Evolutionary conservation across 2,888 invertebrate species (phyloP).

Genomic region (Julus scanicus): DNA sequence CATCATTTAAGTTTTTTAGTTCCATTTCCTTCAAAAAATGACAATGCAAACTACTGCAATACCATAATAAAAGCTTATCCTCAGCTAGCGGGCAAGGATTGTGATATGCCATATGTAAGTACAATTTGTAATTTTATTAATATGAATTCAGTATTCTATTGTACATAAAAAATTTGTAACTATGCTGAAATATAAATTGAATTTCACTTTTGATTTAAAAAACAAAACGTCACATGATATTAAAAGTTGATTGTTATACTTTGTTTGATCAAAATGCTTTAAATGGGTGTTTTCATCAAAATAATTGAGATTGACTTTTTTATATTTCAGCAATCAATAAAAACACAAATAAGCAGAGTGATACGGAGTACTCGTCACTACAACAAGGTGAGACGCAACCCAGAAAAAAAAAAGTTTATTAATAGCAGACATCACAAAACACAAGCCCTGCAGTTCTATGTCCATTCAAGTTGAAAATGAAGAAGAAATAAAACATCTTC

Average conservation of each 20-base stretch:
- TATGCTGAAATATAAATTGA: background rate
- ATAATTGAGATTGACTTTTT: too few species aligned
- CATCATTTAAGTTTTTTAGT: background rate
- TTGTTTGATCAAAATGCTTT: too few species aligned
- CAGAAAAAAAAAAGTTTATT: background rate
- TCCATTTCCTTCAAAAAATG: background rate
- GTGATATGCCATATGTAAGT: background rate
- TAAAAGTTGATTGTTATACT: too few species aligned
- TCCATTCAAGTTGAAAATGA: background rate
- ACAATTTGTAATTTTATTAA: background rate
- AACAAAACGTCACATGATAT: too few species aligned
- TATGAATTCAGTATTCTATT: background rate
- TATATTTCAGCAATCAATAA: background rate
- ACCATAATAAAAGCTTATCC: background rate
- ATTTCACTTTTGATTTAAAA: background rate
- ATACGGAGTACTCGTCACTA: background rate
- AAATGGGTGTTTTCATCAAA: background rate
- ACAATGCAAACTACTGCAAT: background rate
- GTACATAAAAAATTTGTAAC: background rate
- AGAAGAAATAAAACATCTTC: background rate
- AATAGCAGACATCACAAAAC: background rate
- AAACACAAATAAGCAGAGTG: background rate
- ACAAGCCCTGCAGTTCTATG: background rate
- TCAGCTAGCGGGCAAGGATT: background rate
- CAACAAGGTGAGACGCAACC: background rate